Evolutionary conservation across 2,797 vertebrate genomes (phyloP).

Genomic region (Nasua narica): DNA sequence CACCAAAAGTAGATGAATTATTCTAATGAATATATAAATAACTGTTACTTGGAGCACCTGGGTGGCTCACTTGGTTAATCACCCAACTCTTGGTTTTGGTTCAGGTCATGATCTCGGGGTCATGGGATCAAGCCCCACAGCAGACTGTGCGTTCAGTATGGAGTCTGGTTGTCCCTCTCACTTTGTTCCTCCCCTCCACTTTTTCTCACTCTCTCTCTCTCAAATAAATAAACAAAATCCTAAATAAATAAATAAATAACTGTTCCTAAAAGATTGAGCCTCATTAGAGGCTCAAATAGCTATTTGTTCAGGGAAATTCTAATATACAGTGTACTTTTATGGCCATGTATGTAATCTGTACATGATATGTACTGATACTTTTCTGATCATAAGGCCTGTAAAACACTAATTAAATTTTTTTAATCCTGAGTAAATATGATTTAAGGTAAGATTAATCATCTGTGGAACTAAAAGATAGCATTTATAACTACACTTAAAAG

Average conservation of each 20-base stretch:
- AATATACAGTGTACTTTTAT: neutral
- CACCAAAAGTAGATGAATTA: neutral
- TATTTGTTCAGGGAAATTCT: neutral
- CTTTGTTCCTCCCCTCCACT: neutral
- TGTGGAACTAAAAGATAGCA: slow-evolving; percentile 34
- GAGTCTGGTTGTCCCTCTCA: neutral
- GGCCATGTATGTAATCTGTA: neutral
- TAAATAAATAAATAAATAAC: neutral
- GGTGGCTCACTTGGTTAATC: neutral
- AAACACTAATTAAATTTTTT: neutral
- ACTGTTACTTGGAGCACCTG: neutral
- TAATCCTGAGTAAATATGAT: neutral
- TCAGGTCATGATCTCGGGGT: neutral
- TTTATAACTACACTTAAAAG: slow-evolving; percentile 43
- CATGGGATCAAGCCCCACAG: neutral
- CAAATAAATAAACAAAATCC: neutral
- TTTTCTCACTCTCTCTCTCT: neutral
- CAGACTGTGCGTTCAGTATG: neutral
- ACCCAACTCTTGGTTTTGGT: neutral
- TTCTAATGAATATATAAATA: neutral
- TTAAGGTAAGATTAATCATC: slow-evolving; percentile 42
- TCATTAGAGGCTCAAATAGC: neutral
- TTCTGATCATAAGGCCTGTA: neutral
- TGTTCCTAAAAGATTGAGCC: neutral
- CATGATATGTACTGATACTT: neutral